These are phyloP conservation scores for Gymnoscopelus microlampas DNA, from an alignment of 2,797 vertebrate species.

Conservation along the genomic window DNA sequence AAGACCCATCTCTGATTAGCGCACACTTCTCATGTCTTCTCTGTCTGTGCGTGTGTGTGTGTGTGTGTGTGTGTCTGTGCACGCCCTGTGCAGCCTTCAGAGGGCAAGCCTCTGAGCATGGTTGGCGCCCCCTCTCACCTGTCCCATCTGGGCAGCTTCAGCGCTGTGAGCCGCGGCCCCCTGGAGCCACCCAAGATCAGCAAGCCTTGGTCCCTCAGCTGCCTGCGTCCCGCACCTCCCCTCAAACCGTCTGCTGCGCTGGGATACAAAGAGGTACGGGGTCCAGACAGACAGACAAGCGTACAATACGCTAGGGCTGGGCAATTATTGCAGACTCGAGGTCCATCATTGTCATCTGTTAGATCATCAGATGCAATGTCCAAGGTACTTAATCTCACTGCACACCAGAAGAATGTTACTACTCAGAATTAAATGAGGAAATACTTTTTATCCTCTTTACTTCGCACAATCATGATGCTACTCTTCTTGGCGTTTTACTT, in stretches of 20 bases:
- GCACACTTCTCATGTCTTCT: background rate
- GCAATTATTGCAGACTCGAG: no score
- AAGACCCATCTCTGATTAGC: background rate
- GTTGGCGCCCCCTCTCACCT: slow-evolving; percentile 72
- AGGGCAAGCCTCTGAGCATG: slow-evolving; percentile 72
- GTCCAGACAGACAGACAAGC: background rate
- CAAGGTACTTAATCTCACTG: no score
- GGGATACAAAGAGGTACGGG: slow-evolving; percentile 96
- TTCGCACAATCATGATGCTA: no score
- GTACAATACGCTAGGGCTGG: background rate
- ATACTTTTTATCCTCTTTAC: no score
- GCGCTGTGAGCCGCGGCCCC: slow-evolving; percentile 85
- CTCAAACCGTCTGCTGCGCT: slow-evolving; percentile 96
- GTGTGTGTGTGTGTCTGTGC: no score
- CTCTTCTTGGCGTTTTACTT: no score
- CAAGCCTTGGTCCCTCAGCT: slow-evolving; percentile 98
- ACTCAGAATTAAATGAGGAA: no score
- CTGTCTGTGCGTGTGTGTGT: background rate
- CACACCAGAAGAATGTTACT: no score
- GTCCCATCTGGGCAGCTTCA: slow-evolving; percentile 83
- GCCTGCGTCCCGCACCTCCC: slow-evolving; percentile 95
- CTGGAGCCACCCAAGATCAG: slow-evolving; percentile 93
- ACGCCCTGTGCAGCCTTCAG: slow-evolving; percentile 57
- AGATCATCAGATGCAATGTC: no score
- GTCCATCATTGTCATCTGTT: no score